Evolutionary conservation across 1,140 invertebrate genomes (phyloP).

Genomic region (Gryon sp.): DNA sequence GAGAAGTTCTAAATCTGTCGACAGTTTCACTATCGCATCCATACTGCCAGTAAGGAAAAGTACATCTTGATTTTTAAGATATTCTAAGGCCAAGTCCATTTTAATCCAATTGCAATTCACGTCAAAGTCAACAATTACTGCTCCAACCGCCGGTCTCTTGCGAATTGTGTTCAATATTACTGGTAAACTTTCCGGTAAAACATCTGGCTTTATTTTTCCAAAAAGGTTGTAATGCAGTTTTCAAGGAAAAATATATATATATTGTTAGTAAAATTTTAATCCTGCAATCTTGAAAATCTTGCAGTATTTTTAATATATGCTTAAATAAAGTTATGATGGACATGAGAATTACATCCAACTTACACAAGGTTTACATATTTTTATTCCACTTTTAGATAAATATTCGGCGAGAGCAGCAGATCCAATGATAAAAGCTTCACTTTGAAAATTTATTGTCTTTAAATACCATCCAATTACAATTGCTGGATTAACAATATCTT

Average conservation of each 20-base stretch:
- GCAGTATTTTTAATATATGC: no score
- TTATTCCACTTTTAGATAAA: constrained; percentile 62
- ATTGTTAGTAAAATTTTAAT: not conserved
- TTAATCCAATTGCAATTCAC: constrained; percentile 64
- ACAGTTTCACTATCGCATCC: constrained; percentile 54
- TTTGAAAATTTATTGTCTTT: constrained; percentile 75
- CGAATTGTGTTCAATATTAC: constrained; percentile 18
- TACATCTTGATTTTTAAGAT: constrained; percentile 51
- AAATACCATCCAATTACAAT: constrained; percentile 75
- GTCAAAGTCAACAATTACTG: constrained; percentile 69
- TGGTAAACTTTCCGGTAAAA: constrained; percentile 6
- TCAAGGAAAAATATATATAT: no score
- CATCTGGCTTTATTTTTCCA: constrained; percentile 50
- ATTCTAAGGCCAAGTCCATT: constrained; percentile 53
- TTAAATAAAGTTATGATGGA: constrained; percentile 30
- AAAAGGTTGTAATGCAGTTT: no score
- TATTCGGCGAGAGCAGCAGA: constrained; percentile 41
- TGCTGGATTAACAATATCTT: constrained; percentile 75
- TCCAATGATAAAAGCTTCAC: constrained; percentile 75
- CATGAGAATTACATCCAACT: constrained; percentile 41
- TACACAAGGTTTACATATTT: constrained; percentile 52
- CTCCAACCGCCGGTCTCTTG: constrained; percentile 59
- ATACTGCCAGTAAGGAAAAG: constrained; percentile 59
- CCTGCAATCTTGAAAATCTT: not conserved
- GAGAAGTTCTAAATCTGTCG: constrained; percentile 74